Percentiles rank a stretch among this genome's conserved stretches.
Evolutionary conservation across 2,888 invertebrate species (phyloP).

Genomic region (Mythimna vitellina): DNA sequence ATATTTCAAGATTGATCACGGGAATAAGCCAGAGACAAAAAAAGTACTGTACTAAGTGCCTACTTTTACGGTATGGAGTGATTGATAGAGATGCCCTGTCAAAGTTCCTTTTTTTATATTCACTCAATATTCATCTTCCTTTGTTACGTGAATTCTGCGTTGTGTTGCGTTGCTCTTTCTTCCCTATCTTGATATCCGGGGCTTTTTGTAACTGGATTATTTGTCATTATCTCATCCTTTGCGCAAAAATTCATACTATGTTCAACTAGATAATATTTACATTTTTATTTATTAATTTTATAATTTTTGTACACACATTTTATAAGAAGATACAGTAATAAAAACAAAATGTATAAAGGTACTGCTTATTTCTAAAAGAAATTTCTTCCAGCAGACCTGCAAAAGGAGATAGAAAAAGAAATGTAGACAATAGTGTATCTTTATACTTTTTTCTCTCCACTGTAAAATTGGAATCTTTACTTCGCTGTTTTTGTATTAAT

Average conservation of each 20-base stretch:
- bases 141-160: constrained; percentile 53
- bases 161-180: constrained; percentile 30
- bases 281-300: too few relatives aligned
- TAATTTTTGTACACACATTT: too few relatives aligned
- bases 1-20: constrained; percentile 72
- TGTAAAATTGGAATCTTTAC: neutral
- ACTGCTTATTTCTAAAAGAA: too few relatives aligned
- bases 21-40: constrained; percentile 68
- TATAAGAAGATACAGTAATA: too few relatives aligned
- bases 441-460: neutral
- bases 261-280: constrained; percentile 12
- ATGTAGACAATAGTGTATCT: too few relatives aligned
- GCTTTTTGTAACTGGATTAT: constrained; percentile 36
- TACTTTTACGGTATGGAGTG: constrained; percentile 62
- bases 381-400: too few relatives aligned
- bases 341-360: too few relatives aligned
- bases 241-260: neutral
- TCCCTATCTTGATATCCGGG: constrained; percentile 15
- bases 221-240: constrained; percentile 25
- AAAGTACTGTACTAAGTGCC: constrained; percentile 69
- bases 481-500: neutral
- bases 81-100: constrained; percentile 74
- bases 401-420: too few relatives aligned
- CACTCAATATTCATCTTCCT: constrained; percentile 74
- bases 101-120: constrained; percentile 66